These are phyloP conservation scores for Todiramphus chloris DNA, from an alignment of 2,113 vertebrate genomes.

Conservation along the genomic window DNA sequence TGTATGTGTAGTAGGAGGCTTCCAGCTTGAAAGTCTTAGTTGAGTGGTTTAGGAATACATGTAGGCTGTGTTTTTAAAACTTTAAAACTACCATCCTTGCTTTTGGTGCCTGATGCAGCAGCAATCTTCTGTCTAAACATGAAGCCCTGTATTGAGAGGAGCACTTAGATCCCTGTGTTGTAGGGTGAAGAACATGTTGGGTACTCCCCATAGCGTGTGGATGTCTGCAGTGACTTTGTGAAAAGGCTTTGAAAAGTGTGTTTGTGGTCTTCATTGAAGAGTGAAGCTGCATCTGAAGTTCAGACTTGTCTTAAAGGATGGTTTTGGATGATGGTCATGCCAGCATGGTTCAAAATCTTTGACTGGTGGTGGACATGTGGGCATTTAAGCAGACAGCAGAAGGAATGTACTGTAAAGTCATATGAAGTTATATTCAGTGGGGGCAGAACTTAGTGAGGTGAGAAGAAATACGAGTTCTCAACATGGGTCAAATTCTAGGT, in stretches of 20 bases:
- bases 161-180: background rate
- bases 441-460: background rate
- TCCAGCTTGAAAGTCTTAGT: background rate
- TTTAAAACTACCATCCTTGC: background rate
- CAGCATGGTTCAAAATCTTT: background rate
- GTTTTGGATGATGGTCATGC: background rate
- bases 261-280: background rate
- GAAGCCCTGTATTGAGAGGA: background rate
- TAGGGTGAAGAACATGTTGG: background rate
- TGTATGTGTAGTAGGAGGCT: background rate
- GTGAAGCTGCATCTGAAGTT: background rate
- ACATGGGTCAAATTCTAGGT: background rate
- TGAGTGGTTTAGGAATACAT: background rate
- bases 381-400: background rate
- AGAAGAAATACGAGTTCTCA: background rate
- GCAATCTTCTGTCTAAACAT: background rate
- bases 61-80: background rate
- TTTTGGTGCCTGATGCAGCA: background rate
- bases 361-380: background rate
- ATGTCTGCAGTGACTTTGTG: background rate
- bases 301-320: background rate
- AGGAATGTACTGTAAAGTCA: background rate
- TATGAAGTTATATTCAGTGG: background rate
- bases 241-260: background rate
- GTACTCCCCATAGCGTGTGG: rapidly evolving